Evolutionary conservation across 2,888 invertebrate species (phyloP).

Genomic region (Lamproptera curius): DNA sequence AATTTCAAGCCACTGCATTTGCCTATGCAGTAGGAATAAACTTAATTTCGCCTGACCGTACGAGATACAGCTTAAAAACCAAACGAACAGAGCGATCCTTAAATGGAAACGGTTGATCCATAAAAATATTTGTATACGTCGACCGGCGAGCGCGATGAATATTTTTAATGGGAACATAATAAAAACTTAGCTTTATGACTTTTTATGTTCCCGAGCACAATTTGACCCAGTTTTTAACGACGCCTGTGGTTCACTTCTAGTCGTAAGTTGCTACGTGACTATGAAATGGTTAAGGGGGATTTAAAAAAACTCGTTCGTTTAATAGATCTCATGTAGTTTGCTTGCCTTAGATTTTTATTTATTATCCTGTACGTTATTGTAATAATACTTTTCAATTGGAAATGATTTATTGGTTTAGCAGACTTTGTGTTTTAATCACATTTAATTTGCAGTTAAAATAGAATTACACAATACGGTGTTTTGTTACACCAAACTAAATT

Average conservation of each 20-base stretch:
- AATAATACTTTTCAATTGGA: no score
- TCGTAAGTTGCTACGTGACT: constrained; percentile 33
- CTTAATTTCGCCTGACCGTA: neutral
- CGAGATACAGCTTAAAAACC: neutral
- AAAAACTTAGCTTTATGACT: constrained; percentile 30
- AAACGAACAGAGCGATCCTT: neutral
- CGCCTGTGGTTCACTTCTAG: constrained; percentile 23
- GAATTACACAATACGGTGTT: no score
- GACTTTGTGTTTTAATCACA: no score
- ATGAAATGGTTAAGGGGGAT: constrained; percentile 27
- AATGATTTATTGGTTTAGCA: no score
- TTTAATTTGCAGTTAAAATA: no score
- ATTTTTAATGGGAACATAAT: constrained; percentile 42
- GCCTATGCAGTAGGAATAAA: neutral
- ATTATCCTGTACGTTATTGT: no score
- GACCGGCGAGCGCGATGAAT: constrained; percentile 26
- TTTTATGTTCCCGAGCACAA: constrained; percentile 27
- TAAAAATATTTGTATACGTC: constrained; percentile 44
- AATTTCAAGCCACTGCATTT: no score
- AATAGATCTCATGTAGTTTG: no score
- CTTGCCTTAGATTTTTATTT: no score
- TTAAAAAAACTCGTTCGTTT: constrained; percentile 19
- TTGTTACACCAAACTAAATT: no score
- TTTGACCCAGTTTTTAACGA: constrained; percentile 35
- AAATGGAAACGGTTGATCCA: constrained; percentile 12